Evolutionary conservation across 2,888 invertebrate species (phyloP), one percentile per base, ranked within the genome.

Genomic region (Mesopsocus fuscifrons): DNA sequence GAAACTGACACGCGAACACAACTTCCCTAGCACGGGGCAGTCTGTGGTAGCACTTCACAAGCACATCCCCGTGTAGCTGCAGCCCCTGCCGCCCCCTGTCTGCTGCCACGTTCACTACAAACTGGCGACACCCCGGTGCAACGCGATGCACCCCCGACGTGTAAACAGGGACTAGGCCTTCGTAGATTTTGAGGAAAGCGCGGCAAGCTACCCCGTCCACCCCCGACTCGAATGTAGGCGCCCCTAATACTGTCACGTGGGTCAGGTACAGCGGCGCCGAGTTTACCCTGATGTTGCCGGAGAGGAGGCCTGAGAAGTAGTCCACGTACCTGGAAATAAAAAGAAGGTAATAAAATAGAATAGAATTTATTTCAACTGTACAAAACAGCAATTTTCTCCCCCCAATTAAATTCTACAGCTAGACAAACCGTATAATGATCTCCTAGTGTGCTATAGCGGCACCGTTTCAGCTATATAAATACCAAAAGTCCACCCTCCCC

Each of bases 1-100:
- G 91, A 67, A 92, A 89, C 73, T 92, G 84, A 59, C 81, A 78
- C 41, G 81, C 76, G 66, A 85, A 87, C 52, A 87, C 72, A n/a
- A 81, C 71, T 53, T 77, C 77, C 33, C 72, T 22, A 21, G 22
- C 31, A 42, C 43, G 20, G 40, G 22, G 34, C 16, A 34, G 49
- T 55, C 83, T 70, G 54, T 85, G 77, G 68, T 88, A 91, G 59
- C 89, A 89, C 60, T 89, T 88, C 54, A 92, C 74, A 47, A 91
- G 69, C 51, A 92, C 80, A 63, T 92, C 92, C 11, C 92, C 91
- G 42, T 88, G 71, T 13, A 92, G 67, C 42, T 79, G 74, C 35
- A 84, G 71, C 34, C 77, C 77, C 42, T 69, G 56, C 60, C 55
- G 67, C 20, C 42, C 47, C 59, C 57, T 69, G 59, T 77, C 75